Base-by-base conservation (phyloP, 2,113 vertebrate species). In the Prietella phreatophila region DNA sequence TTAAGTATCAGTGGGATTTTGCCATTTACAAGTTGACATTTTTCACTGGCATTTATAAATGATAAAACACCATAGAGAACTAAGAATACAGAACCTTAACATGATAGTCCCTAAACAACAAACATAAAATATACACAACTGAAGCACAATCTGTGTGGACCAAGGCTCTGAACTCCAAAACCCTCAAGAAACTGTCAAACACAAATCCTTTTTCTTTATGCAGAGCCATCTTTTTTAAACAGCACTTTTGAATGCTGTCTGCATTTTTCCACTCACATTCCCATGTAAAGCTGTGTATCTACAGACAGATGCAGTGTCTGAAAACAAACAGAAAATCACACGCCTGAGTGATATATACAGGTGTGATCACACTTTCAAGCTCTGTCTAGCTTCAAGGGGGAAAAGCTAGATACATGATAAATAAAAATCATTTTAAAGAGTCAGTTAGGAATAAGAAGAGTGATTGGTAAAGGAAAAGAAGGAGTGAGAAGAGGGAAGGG, bases 251-350 rank as follows among this genome's bases (percentile, higher is more conserved):
- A 81, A 83, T 27, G 61, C 69, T 69, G 53, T 73, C 58, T 63
- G 25, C 65, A 63, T 86, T 76, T 79, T 81, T 30, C 39, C 63
- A 60, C 50, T 80, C 58, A 20, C 85, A 83, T 42, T 36, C 25
- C 14, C 63, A 60, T 90, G 58, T 85, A 61, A 85, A 71, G 69
- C 71, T 85, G 67, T 79, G 82, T 85, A 63, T 85, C 87, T 82
- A 67, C 85, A 84, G 71, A 85, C 81, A 86, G 76, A 84, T 33
- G 47, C 27, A 36, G 56, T 60, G 65, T 63, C 89, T 87, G 85
- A 56, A 78, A 90, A 90, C 81, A 89, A 88, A 87, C 82, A 85
- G 47, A 1, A 85, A 39, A 90, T 76, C 84, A 86, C 55, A 87
- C 83, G 78, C 39, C 55, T 83, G 50, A 55, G 82, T 79, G 83